Conservation (phyloP, 2,888 invertebrate genomes). For the Ferrisia virgata region DNA sequence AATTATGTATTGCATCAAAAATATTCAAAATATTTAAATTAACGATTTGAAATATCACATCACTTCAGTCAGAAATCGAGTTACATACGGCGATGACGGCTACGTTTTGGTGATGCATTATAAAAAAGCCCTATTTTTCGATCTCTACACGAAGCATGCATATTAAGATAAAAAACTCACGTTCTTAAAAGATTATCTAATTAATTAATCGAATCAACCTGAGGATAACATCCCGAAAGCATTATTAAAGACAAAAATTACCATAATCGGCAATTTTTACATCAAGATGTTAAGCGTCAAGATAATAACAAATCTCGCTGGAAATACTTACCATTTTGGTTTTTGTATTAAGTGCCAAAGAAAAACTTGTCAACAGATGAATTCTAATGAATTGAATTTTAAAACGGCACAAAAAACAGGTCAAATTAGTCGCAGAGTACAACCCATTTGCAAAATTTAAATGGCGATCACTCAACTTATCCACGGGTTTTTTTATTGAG, state of each 20-base stretch:
- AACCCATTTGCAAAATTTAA: conserved; percentile 45
- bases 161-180: neutral
- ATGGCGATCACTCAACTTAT: conserved; percentile 46
- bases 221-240: neutral
- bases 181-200: neutral
- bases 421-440: conserved; percentile 36
- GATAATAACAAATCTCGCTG: neutral
- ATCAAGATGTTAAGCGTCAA: conserved; percentile 23
- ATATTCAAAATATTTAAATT: neutral
- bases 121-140: neutral
- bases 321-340: conserved; percentile 43
- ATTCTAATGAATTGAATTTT: neutral
- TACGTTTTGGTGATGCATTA: neutral
- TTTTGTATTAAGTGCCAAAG: conserved; percentile 2
- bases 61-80: neutral
- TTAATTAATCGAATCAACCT: neutral
- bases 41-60: neutral
- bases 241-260: conserved; percentile 29
- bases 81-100: neutral
- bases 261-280: conserved; percentile 39
- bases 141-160: neutral
- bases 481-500: conserved; percentile 44
- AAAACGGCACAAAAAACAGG: conserved; percentile 10
- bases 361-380: neutral
- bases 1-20: neutral